Evolutionary conservation across 2,888 invertebrate genomes (phyloP).

Genomic region (Caenorhabditis uteleia): DNA sequence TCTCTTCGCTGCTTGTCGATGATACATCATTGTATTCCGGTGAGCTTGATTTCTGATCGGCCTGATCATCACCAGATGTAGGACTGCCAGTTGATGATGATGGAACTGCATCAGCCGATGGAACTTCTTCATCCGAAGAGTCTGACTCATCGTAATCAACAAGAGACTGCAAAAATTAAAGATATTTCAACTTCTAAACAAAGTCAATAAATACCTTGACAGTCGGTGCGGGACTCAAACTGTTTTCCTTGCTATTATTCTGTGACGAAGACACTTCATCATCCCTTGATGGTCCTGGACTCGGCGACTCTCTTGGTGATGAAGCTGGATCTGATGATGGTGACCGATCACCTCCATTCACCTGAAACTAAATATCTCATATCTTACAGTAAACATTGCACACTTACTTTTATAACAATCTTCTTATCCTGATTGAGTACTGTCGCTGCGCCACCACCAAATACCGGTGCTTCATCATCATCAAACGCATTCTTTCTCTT

Average conservation of each 20-base stretch:
- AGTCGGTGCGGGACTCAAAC: conserved; percentile 25
- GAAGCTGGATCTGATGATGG: conserved; percentile 36
- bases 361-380: conserved; percentile 25
- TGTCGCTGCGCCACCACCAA: conserved; percentile 16
- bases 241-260: conserved; percentile 29
- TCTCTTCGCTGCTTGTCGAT: conserved; percentile 30
- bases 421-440: conserved; percentile 32
- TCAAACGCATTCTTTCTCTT: conserved; percentile 45
- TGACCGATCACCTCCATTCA: conserved; percentile 32
- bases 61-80: conserved; percentile 17
- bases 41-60: conserved; percentile 14
- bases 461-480: conserved; percentile 44
- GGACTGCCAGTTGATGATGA: conserved; percentile 54
- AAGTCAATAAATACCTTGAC: conserved; percentile 12
- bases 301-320: conserved; percentile 29
- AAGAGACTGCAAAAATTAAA: conserved; percentile 35
- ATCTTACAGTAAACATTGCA: conserved; percentile 1
- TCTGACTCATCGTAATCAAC: conserved; percentile 57
- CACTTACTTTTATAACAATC: conserved; percentile 50
- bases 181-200: neutral
- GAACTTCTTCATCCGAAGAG: conserved; percentile 42
- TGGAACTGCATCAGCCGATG: conserved; percentile 41
- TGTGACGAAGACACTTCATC: conserved; percentile 55
- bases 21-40: conserved; percentile 40
- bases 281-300: conserved; percentile 43